phyloP scores from a whole-genome alignment of 92 coral and sea anemone species.

The Porites cylindrica region DNA sequence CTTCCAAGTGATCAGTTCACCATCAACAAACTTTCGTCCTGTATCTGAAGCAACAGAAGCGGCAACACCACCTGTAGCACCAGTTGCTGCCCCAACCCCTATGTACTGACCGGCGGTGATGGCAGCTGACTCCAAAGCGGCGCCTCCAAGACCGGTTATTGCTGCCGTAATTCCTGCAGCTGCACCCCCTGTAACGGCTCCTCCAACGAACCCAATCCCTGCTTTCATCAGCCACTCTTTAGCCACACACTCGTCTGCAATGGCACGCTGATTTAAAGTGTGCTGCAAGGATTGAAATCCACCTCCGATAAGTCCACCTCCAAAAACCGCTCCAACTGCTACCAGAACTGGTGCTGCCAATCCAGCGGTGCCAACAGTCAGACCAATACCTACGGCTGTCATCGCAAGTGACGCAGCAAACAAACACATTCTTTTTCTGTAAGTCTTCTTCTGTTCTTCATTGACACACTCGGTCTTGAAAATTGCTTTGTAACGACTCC shows the following conservation, averaged over 20 bases:
- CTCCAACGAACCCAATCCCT: conserved; percentile 48
- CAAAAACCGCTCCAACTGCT: conserved; percentile 14
- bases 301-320: conserved; percentile 36
- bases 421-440: conserved; percentile 1
- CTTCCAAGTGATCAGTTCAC: conserved; percentile 42
- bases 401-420: conserved; percentile 18
- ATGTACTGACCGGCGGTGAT: conserved; percentile 13
- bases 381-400: conserved; percentile 3
- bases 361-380: conserved; percentile 42
- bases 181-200: conserved; percentile 54
- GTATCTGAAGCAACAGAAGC: conserved; percentile 30
- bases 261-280: conserved; percentile 21
- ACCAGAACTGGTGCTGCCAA: conserved; percentile 39
- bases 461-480: conserved; percentile 61
- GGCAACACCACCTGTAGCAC: conserved; percentile 49
- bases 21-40: conserved; percentile 50
- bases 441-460: conserved; percentile 42
- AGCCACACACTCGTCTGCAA: conserved; percentile 31
- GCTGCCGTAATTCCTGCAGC: conserved; percentile 53
- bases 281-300: conserved; percentile 18
- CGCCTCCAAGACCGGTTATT: conserved; percentile 45
- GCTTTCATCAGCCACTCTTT: conserved; percentile 44
- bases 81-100: conserved; percentile 40
- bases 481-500: conserved; percentile 30
- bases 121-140: conserved; percentile 32